Evolutionary conservation across 2,888 invertebrate genomes (phyloP).

Genomic region (Lasioglossum calceatum): DNA sequence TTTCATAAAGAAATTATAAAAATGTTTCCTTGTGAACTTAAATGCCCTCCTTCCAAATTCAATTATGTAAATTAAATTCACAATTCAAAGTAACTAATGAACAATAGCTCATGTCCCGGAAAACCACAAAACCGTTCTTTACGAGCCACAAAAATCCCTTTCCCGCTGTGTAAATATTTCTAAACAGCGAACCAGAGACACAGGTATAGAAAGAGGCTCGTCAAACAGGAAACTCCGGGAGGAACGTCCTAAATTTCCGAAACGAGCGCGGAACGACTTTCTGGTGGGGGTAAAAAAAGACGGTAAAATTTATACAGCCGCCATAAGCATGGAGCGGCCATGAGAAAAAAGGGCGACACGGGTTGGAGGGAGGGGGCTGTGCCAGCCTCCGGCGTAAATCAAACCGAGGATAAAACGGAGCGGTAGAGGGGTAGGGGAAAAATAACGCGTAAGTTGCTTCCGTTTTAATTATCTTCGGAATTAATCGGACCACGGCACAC

Average conservation of each 20-base stretch:
- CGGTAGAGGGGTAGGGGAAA: not conserved
- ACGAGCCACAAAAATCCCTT: not conserved
- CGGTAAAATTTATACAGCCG: conserved; percentile 43
- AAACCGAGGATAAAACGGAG: conserved; percentile 28
- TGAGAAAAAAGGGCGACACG: too few species aligned
- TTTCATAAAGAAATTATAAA: not conserved
- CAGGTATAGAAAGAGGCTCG: not conserved
- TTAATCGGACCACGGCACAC: conserved; percentile 34
- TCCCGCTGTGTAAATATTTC: not conserved
- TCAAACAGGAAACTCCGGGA: not conserved
- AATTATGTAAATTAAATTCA: not conserved
- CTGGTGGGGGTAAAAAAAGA: conserved; percentile 19
- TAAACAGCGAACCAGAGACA: not conserved
- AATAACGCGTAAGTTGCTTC: conserved; percentile 20
- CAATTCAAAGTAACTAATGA: not conserved
- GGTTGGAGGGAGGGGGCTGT: not conserved
- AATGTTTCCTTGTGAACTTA: not conserved
- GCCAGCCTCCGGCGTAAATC: conserved; percentile 35
- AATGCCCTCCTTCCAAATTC: not conserved
- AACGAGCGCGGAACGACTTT: conserved; percentile 41
- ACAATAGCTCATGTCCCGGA: not conserved
- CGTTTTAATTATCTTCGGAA: conserved; percentile 54
- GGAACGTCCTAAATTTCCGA: conserved; percentile 39
- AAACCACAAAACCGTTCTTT: not conserved
- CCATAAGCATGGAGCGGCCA: conserved; percentile 24